These are phyloP conservation scores for Eulemur albifrons DNA, from an alignment of 2,797 vertebrate species.

Conservation along the genomic window DNA sequence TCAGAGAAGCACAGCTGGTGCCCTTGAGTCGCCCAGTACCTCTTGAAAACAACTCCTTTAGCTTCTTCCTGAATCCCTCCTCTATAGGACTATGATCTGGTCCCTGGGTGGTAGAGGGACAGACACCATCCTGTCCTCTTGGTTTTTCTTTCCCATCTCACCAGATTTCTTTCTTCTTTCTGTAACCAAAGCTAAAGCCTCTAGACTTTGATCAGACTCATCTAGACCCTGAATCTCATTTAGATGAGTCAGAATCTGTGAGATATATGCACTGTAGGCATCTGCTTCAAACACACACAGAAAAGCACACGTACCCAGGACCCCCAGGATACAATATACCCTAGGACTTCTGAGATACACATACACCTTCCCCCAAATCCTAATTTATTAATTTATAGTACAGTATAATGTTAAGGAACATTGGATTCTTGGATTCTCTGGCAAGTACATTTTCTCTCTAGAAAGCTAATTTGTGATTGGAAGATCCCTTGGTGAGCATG, in stretches of 20 bases:
- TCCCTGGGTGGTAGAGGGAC: not conserved
- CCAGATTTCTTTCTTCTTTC: not conserved
- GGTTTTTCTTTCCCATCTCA: not conserved
- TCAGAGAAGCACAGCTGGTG: not conserved
- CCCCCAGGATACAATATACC: not conserved
- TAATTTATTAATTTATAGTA: not conserved
- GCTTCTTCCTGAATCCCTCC: not conserved
- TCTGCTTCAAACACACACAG: not conserved
- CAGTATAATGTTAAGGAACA: not conserved
- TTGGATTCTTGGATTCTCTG: not conserved
- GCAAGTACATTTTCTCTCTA: not conserved
- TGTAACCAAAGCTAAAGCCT: not conserved
- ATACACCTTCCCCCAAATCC: not conserved
- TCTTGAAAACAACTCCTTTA: not conserved
- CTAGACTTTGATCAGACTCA: not conserved
- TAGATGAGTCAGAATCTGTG: not conserved
- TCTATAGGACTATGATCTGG: not conserved
- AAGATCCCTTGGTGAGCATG: not conserved
- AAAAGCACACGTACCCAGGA: not conserved
- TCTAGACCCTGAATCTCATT: not conserved
- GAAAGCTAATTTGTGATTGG: not conserved
- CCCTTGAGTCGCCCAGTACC: not conserved
- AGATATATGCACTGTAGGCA: not conserved
- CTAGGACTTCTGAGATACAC: not conserved
- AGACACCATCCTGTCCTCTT: not conserved